Base-by-base conservation (phyloP, 2,797 vertebrate genomes). In the Phrynocephalus vlangalii region DNA sequence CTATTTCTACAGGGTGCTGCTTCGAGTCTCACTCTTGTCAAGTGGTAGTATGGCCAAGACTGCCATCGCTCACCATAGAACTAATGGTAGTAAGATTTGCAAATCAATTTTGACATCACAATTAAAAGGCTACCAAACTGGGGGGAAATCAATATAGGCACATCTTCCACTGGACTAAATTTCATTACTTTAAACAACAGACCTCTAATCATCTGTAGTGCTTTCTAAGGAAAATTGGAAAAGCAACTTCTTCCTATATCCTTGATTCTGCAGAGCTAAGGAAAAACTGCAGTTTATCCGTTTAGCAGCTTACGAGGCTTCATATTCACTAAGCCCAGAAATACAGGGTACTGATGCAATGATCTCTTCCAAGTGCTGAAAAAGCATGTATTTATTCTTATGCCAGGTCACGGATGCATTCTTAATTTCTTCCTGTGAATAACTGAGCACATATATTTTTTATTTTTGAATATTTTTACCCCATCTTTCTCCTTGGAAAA, bases 261-360 rank as follows among this genome's bases (percentile, higher is more conserved):
- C 84, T 48, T 8, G 71, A 89, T 83, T 73, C 1, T 1, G 5
- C 20, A 79, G 83, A 85, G 83, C 86, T 89, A 63, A 80, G 33
- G 50, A 28, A 94, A 94, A 84, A 79, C 85, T 77, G 85, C 44
- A 56, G 81, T 70, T 83, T 73, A 85, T 78, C 84, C 79, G 68
- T 26, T 86, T 89, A 86, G 71, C 30, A 88, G 38, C 16, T 71
- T 85, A 91, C 48, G 33, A 94, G 80, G 83, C 86, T 90, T 91
- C 87, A 84, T n/a, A 5, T 63, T 82, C 26, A 71, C 66, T n/a
- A 0, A 83, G 86, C 71, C 72, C 83, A 87, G 18, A 87, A 6
- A 26, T 79, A 70, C 3, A 68, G 33, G 3, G 0, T 71, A 89
- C 89, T 79, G 22, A 79, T 0, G 0, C 38, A 87, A 13, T 78